Percentiles rank a stretch among this genome's conserved stretches.
Conservation (phyloP, 2,888 invertebrate genomes). For the Epicampocera succincta region DNA sequence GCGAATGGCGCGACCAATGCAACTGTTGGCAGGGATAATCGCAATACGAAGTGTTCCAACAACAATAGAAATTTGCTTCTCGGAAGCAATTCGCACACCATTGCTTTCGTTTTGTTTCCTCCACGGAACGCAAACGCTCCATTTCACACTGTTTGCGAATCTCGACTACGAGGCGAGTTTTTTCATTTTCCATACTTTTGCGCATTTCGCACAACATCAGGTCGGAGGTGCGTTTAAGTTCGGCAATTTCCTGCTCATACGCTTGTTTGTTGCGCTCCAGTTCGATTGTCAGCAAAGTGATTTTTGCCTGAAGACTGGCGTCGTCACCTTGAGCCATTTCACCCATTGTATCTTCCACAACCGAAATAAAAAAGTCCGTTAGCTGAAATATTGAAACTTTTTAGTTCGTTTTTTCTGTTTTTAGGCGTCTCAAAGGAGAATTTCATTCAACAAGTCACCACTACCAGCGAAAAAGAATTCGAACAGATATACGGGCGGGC, state of each 20-base stretch:
- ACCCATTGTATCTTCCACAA: slow-evolving; percentile 86
- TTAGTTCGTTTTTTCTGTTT: too few relatives aligned
- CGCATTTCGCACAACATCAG: slow-evolving; percentile 87
- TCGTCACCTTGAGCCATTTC: slow-evolving; percentile 84
- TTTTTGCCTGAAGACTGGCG: slow-evolving; percentile 83
- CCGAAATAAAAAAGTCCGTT: slow-evolving; percentile 86
- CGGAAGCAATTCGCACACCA: slow-evolving; percentile 95
- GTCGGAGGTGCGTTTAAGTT: slow-evolving; percentile 86
- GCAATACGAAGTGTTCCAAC: slow-evolving; percentile 98
- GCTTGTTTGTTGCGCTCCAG: slow-evolving; percentile 87
- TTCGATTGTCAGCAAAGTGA: slow-evolving; percentile 85
- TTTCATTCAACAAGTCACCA: too few relatives aligned
- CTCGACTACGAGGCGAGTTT: slow-evolving; percentile 85
- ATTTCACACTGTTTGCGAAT: slow-evolving; percentile 85
- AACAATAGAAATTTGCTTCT: slow-evolving; percentile 96
- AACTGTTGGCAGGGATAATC: slow-evolving; percentile 93
- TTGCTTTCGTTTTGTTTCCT: slow-evolving; percentile 91
- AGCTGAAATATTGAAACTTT: slow-evolving; percentile 81
- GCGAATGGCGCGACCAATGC: slow-evolving; percentile 90
- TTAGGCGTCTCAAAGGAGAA: too few relatives aligned
- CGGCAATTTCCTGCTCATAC: slow-evolving; percentile 88
- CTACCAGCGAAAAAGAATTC: too few relatives aligned
- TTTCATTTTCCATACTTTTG: slow-evolving; percentile 87
- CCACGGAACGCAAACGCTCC: slow-evolving; percentile 87
- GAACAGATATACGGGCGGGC: too few relatives aligned